Conservation (phyloP, 2,797 vertebrate species). For the Tangara arthus region DNA sequence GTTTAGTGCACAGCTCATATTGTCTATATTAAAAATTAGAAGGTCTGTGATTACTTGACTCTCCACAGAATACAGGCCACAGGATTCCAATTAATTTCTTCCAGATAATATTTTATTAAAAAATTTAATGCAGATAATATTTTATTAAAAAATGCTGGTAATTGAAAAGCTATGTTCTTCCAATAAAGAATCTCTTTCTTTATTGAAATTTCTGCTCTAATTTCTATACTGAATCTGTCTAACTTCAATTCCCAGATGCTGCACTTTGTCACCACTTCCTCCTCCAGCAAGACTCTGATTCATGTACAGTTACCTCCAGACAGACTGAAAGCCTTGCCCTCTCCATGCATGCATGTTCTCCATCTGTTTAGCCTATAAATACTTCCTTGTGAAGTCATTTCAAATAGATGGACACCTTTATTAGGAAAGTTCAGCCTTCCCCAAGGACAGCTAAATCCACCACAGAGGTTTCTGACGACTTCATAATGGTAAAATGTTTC, state of each 20-base stretch:
- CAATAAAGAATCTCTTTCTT: not conserved
- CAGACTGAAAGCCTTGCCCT: not conserved
- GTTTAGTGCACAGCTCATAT: not conserved
- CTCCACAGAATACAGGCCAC: not conserved
- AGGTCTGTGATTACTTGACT: not conserved
- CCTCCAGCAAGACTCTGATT: not conserved
- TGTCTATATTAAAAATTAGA: not conserved
- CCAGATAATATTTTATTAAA: not conserved
- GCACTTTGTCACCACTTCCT: not conserved
- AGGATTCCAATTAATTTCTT: not conserved
- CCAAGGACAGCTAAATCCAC: not conserved
- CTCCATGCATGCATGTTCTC: not conserved
- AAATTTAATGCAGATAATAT: not conserved
- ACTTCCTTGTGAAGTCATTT: not conserved
- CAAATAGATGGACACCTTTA: not conserved
- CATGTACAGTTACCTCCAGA: not conserved
- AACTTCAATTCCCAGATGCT: not conserved
- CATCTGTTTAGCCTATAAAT: not conserved
- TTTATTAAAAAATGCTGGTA: not conserved
- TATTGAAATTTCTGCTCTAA: not conserved
- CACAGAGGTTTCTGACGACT: not conserved
- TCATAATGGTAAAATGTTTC: not conserved
- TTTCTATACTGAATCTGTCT: not conserved
- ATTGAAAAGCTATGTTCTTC: not conserved
- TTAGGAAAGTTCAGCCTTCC: not conserved